Base-by-base conservation (phyloP, 2,797 vertebrate genomes). In the Xiphorhynchus erythropygius region DNA sequence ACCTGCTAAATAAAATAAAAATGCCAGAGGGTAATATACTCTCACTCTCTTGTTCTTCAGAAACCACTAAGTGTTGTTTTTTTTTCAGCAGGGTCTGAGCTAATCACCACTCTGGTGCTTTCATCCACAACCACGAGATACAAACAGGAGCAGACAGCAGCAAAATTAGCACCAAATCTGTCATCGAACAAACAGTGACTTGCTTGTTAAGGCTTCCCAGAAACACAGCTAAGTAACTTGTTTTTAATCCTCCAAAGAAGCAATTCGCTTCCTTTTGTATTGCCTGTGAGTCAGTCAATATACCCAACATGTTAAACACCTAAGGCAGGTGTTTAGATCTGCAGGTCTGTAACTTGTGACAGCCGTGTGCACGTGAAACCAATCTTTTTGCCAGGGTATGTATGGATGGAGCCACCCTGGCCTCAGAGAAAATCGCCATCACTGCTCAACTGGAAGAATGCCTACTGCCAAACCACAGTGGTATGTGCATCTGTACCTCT, bases 1-100 rank as follows among this genome's bases (percentile, higher is more conserved):
- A 96, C 85, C 90, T 91, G 74, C 71, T 91, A 96, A 97, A 95
- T 94, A 95, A 95, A 96, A 97, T 75, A 88, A 96, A 97, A 97
- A 92, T 33, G 57, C 89, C 77, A 94, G 81, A 53, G 76, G 93
- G 68, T 89, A 97, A 97, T 95, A 93, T 73, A 96, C 90, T 94
- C 84, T 90, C 46, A 30, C 62, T 93, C 91, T 76, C 92, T 92
- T 83, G 79, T 70, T 95, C 70, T 88, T 94, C 81, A 84, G 84
- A 96, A 94, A 94, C 46, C 84, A 78, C 50, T 18, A 57, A 6
- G 39, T 73, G 46, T 0, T 68, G n/a, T 1, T 5, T 25, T 93
- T 93, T 78, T 81, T 95, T 16, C 59, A 91, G 63, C 39, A 91
- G 73, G 77, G 76, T 80, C 85, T 93, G 94, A 97, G 88, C 88